These are phyloP conservation scores for Eulemur mongoz DNA, from an alignment of 2,797 vertebrate genomes.

Conservation along the genomic window DNA sequence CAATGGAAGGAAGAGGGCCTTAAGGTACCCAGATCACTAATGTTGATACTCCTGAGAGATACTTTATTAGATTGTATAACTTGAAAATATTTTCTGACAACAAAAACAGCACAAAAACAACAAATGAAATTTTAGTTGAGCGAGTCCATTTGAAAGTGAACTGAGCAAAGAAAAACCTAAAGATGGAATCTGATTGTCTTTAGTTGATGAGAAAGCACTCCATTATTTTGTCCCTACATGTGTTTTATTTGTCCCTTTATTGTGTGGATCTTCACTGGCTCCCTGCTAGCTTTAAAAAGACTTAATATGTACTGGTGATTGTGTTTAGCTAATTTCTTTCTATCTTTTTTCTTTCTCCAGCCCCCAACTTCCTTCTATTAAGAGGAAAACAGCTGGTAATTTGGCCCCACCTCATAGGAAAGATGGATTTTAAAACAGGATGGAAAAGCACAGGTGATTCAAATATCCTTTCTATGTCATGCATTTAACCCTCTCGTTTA, in stretches of 20 bases:
- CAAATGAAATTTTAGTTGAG: slow-evolving; percentile 1
- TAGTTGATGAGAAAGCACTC: not conserved
- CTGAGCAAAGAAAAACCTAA: not conserved
- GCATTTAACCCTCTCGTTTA: slow-evolving; percentile 67
- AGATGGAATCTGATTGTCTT: not conserved
- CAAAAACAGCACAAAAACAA: not conserved
- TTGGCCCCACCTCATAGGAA: not conserved
- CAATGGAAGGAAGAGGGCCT: not conserved
- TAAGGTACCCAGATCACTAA: not conserved
- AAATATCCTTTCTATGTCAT: slow-evolving; percentile 56
- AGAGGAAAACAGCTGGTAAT: slow-evolving; percentile 22
- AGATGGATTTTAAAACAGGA: slow-evolving; percentile 56
- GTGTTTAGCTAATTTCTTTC: slow-evolving; percentile 15
- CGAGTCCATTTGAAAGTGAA: slow-evolving; percentile 20
- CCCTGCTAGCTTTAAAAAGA: not conserved
- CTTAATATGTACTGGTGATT: not conserved
- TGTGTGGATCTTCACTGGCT: not conserved
- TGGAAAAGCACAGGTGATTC: slow-evolving; percentile 54
- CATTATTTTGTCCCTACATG: not conserved
- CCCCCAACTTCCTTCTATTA: not conserved
- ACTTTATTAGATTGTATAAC: not conserved
- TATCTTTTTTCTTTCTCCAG: not conserved
- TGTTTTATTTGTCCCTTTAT: slow-evolving; percentile 39
- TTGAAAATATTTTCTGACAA: not conserved
- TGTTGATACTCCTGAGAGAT: not conserved